Evolutionary conservation across 2,888 invertebrate species (phyloP), one percentile per base, ranked within the genome.

Genomic region (Dryomyza anilis): DNA sequence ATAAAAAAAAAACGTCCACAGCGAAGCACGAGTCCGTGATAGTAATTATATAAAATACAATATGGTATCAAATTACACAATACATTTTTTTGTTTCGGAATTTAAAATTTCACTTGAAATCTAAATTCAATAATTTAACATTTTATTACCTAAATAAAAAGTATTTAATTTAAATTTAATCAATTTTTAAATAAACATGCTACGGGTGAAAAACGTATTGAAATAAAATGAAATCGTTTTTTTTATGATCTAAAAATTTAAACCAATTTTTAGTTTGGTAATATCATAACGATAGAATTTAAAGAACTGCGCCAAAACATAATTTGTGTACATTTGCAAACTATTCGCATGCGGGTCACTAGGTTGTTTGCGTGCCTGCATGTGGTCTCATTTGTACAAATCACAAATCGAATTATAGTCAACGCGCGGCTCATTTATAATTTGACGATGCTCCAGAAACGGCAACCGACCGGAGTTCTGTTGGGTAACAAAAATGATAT

Each of bases 361-460:
- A 1, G 33, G 36, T 55, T 53, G 53, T 14, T 12, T n/a, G n/a
- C 14, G 55, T 36, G 21, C 19, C 7, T 6, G 55, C 14, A 3
- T n/a, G 12, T 12, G 12, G 19, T 2, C 36, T 33, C 36, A 33
- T 23, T 23, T 55, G 23, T 55, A 33, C 50, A 48, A 48, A 33
- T 50, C 50, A 12, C 52, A 52, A 52, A 52, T 52, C 61, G 39
- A 61, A 53, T 61, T 19, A 61, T 61, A 52, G 21, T 53, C 29
- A n/a, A n/a, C 33, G 48, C 43, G 52, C 39, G 16, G 8, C 43
- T 52, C 52, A 53, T 61, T 53, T 43, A 53, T 61, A 53, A 52
- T 59, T 53, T 53, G 53, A 43, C 25, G 29, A 52, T 61, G 61
- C n/a, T n/a, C n/a, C n/a, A n/a, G n/a, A n/a, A n/a, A n/a, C n/a